Percentiles rank a stretch among this genome's conserved stretches.
Evolutionary conservation across 2,888 invertebrate genomes (phyloP).

Genomic region (Meandrusa payeni): DNA sequence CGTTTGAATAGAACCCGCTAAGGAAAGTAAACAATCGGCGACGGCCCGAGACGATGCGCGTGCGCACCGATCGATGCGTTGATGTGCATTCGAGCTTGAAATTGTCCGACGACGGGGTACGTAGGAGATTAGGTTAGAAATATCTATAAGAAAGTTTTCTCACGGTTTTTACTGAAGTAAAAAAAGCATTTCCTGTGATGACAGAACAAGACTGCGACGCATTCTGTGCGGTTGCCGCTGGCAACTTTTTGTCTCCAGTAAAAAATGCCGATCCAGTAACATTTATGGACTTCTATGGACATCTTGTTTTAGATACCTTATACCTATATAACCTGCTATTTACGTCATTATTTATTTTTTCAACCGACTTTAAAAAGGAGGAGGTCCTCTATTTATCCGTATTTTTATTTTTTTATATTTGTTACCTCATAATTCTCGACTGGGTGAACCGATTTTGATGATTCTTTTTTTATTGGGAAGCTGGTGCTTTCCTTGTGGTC

Average conservation of each 20-base stretch:
- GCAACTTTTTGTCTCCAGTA: constrained; percentile 2
- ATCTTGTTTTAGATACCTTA: background rate
- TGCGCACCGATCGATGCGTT: constrained; percentile 13
- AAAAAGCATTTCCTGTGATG: constrained; percentile 17
- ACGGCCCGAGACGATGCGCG: constrained; percentile 6
- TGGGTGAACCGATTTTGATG: too few species aligned
- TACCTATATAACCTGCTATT: too few species aligned
- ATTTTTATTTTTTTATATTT: too few species aligned
- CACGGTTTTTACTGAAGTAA: constrained; percentile 18
- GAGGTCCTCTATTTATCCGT: too few species aligned
- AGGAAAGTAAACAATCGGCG: constrained; percentile 12
- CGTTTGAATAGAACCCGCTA: constrained; percentile 14
- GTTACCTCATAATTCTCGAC: too few species aligned
- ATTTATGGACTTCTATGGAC: background rate
- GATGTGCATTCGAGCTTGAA: constrained; percentile 18
- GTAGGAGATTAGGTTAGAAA: constrained; percentile 18
- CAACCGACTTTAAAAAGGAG: too few species aligned
- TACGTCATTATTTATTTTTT: too few species aligned
- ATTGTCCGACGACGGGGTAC: constrained; percentile 8
- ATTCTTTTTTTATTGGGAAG: too few species aligned
- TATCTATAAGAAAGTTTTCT: constrained; percentile 16
- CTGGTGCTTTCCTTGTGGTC: too few species aligned
- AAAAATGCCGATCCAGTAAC: constrained; percentile 5
- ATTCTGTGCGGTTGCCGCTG: constrained; percentile 7
- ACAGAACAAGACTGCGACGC: constrained; percentile 9